phyloP scores from a whole-genome alignment of 2,797 vertebrate genomes.

The Microcaecilia unicolor region DNA sequence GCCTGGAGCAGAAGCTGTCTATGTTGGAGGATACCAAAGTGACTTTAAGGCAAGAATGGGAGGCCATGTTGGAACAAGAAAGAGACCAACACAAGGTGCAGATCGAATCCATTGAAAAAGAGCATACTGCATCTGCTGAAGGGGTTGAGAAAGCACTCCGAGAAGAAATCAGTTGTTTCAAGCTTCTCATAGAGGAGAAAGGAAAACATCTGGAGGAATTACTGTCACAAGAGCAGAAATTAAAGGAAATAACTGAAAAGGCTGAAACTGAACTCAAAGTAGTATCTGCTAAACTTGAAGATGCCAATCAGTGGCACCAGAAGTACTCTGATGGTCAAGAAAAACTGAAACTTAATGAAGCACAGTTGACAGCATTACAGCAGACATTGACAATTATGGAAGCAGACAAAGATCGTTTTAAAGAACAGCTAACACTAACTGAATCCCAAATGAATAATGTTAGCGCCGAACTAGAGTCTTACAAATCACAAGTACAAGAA shows the following conservation, averaged over 20 bases:
- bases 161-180: constrained; percentile 71
- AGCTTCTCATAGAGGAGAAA: constrained; percentile 65
- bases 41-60: constrained; percentile 48
- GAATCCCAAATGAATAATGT: constrained; percentile 39
- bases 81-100: constrained; percentile 54
- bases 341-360: constrained; percentile 17
- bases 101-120: constrained; percentile 54
- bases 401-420: constrained; percentile 52
- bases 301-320: constrained; percentile 13
- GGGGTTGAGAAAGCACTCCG: constrained; percentile 65
- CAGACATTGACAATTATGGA: constrained; percentile 47
- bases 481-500: constrained; percentile 48
- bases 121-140: constrained; percentile 59
- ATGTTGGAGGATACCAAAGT: constrained; percentile 36
- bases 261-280: constrained; percentile 41
- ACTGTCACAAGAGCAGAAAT: constrained; percentile 38
- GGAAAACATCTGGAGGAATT: constrained; percentile 60
- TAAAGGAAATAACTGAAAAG: constrained; percentile 53
- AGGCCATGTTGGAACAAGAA: constrained; percentile 62
- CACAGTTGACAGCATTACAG: constrained; percentile 56
- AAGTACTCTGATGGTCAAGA: constrained; percentile 8
- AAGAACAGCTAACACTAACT: constrained; percentile 35
- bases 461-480: constrained; percentile 50
- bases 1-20: constrained; percentile 65
- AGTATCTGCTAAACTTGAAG: constrained; percentile 44